Evolutionary conservation across 1,140 invertebrate genomes (phyloP).

Genomic region (Ganaspis sp.): DNA sequence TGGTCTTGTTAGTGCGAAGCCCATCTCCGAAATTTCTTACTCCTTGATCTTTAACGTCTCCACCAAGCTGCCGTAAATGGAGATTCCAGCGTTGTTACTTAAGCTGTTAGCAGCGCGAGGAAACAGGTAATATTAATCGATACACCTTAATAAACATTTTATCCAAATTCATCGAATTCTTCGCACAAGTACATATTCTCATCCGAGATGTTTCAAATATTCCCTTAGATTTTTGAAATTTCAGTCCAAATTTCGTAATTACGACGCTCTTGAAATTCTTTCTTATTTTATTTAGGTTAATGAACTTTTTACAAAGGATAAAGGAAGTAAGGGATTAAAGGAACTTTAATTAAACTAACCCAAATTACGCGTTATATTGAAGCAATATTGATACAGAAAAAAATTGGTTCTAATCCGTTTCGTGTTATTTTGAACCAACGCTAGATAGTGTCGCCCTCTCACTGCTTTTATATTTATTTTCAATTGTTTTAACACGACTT

Average conservation of each 20-base stretch:
- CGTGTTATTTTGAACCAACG: too few relatives aligned
- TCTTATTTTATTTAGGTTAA: background rate
- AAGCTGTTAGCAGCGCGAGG: background rate
- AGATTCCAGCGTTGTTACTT: conserved; percentile 39
- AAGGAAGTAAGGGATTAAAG: too few relatives aligned
- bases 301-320: too few relatives aligned
- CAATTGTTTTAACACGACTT: too few relatives aligned
- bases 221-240: background rate
- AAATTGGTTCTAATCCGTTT: too few relatives aligned
- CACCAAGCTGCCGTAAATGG: conserved; percentile 56
- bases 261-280: background rate
- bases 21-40: conserved; percentile 62
- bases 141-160: conserved; percentile 24
- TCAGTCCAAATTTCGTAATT: background rate
- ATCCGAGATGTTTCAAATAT: background rate
- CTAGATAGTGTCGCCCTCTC: too few relatives aligned
- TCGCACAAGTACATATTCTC: background rate
- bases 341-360: too few relatives aligned
- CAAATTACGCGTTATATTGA: too few relatives aligned
- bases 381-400: too few relatives aligned
- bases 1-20: conserved; percentile 64
- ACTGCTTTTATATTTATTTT: too few relatives aligned
- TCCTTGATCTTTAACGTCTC: conserved; percentile 60
- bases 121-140: conserved; percentile 23
- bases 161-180: conserved; percentile 19